phyloP scores from a whole-genome alignment of 2,888 invertebrate species.

The Plebejus argus region DNA sequence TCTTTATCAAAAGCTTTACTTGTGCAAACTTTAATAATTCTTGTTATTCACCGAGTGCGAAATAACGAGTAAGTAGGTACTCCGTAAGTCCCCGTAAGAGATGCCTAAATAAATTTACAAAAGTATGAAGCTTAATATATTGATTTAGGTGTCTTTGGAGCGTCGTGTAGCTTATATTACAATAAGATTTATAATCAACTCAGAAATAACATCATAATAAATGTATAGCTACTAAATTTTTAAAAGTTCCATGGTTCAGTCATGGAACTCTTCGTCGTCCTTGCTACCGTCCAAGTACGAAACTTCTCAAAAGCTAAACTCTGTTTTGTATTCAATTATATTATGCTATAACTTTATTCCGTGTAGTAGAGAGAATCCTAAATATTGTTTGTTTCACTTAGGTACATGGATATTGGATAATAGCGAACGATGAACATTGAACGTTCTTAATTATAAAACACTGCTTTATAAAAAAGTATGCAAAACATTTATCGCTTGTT shows the following conservation, averaged over 20 bases:
- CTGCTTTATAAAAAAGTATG: not conserved
- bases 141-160: not conserved
- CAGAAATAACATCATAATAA: not conserved
- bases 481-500: conserved; percentile 9
- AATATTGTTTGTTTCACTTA: not conserved
- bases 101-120: conserved; percentile 14
- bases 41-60: not conserved
- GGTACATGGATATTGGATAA: not conserved
- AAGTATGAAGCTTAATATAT: conserved; percentile 1
- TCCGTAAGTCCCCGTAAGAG: not conserved
- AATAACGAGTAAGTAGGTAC: not conserved
- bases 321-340: too few relatives aligned
- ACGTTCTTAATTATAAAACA: not conserved
- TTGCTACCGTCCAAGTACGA: too few relatives aligned
- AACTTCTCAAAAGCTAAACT: too few relatives aligned
- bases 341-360: not conserved
- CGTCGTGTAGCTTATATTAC: not conserved
- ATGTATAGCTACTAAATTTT: too few relatives aligned
- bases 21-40: conserved; percentile 16
- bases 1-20: conserved; percentile 13
- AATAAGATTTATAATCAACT: not conserved
- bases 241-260: too few relatives aligned
- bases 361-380: not conserved
- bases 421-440: not conserved
- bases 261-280: too few relatives aligned